phyloP scores from a whole-genome alignment of 2,797 vertebrate species.

The Sarcoramphus papa region DNA sequence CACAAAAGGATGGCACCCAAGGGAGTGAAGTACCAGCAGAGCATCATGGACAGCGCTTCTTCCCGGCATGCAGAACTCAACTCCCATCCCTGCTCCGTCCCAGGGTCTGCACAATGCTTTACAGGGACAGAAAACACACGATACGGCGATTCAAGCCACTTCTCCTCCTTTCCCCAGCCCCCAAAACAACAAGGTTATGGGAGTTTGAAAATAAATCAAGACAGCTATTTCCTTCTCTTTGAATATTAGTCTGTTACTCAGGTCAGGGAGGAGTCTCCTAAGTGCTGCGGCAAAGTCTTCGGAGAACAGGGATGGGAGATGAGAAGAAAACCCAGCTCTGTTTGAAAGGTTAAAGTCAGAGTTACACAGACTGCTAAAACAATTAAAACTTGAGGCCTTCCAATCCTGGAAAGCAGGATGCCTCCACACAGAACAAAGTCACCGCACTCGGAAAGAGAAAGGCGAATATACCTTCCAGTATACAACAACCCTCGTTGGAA shows the following conservation, averaged over 20 bases:
- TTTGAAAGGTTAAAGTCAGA: background rate
- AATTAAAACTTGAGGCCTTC: background rate
- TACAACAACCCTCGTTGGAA: rapidly evolving
- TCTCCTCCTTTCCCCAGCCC: background rate
- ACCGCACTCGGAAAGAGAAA: background rate
- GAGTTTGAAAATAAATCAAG: background rate
- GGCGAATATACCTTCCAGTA: background rate
- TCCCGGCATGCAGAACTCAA: background rate
- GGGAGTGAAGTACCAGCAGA: background rate
- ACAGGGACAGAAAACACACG: rapidly evolving
- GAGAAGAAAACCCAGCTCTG: background rate
- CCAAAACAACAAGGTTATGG: rapidly evolving
- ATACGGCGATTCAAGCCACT: rapidly evolving
- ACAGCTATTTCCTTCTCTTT: background rate
- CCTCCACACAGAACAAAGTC: background rate
- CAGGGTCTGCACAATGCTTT: background rate
- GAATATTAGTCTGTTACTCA: background rate
- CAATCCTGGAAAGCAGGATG: background rate
- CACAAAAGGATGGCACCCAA: background rate
- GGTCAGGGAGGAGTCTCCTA: background rate
- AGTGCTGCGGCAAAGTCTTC: background rate
- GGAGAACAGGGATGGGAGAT: background rate
- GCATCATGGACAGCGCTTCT: rapidly evolving
- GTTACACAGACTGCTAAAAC: background rate
- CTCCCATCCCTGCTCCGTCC: background rate